These are phyloP conservation scores for Aleiodes testaceus DNA, from an alignment of 2,888 invertebrate species.

Conservation along the genomic window DNA sequence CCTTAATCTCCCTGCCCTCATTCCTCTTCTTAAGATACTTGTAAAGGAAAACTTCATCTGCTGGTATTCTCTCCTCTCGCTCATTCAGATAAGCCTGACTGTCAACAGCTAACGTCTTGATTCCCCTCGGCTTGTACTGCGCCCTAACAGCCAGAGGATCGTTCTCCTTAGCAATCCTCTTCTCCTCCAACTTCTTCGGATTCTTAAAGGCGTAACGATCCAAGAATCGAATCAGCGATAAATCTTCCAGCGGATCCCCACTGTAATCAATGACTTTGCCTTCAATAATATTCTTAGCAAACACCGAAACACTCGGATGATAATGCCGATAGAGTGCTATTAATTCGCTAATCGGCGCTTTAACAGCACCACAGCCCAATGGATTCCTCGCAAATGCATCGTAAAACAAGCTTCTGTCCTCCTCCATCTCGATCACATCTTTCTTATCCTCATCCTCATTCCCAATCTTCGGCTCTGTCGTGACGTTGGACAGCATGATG, in stretches of 20 bases:
- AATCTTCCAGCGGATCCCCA: constrained; percentile 96
- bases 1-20: constrained; percentile 44
- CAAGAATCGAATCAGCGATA: constrained; percentile 90
- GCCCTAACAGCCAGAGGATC: constrained; percentile 81
- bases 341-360: constrained; percentile 85
- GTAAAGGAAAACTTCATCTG: constrained; percentile 91
- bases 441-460: constrained; percentile 47
- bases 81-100: constrained; percentile 82
- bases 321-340: constrained; percentile 82
- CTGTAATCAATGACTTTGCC: constrained; percentile 87
- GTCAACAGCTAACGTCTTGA: constrained; percentile 82
- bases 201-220: constrained; percentile 98
- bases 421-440: constrained; percentile 54
- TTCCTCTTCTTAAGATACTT: constrained; percentile 73
- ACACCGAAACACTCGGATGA: constrained; percentile 93
- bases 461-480: constrained; percentile 29
- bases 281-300: constrained; percentile 85
- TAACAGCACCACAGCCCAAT: constrained; percentile 84
- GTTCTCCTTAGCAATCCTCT: constrained; percentile 75
- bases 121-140: constrained; percentile 81
- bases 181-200: constrained; percentile 80
- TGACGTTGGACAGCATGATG: constrained; percentile 59
- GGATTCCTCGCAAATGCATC: constrained; percentile 88
- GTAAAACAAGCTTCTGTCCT: constrained; percentile 74
- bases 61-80: constrained; percentile 84